Evolutionary conservation across 1,140 invertebrate genomes (phyloP).

Genomic region (Drosophila tsacasi): DNA sequence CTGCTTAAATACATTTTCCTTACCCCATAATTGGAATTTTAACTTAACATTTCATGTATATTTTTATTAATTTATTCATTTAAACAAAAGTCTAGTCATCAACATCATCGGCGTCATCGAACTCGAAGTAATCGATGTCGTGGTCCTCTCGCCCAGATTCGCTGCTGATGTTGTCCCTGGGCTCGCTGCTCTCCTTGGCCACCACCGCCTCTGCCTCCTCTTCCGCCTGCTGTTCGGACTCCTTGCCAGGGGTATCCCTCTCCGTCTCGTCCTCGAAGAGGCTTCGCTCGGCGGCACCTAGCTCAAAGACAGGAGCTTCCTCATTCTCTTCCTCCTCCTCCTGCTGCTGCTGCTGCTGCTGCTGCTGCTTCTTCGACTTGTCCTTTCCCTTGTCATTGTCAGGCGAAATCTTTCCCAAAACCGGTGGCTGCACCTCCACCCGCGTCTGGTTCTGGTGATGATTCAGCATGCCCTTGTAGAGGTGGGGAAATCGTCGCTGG

Average conservation of each 20-base stretch:
- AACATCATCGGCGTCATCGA: constrained; percentile 59
- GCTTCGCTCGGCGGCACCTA: constrained; percentile 75
- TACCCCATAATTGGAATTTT: not conserved
- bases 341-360: not conserved
- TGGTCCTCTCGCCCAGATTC: constrained; percentile 12
- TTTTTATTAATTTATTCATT: constrained; percentile 31
- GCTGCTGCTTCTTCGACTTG: not conserved
- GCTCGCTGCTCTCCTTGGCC: constrained; percentile 10
- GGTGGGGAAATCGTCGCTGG: constrained; percentile 65
- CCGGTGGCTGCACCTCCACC: constrained; percentile 69
- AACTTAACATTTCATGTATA: constrained; percentile 1
- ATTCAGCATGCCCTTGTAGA: constrained; percentile 74
- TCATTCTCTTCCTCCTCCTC: not conserved
- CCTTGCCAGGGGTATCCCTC: constrained; percentile 13
- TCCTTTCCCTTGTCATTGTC: not conserved
- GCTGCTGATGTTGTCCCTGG: constrained; percentile 4
- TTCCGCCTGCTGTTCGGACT: not conserved
- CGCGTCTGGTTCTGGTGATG: constrained; percentile 62
- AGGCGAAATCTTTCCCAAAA: constrained; percentile 30
- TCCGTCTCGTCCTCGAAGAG: constrained; percentile 41
- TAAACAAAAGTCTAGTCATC: constrained; percentile 45
- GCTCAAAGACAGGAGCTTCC: constrained; percentile 46
- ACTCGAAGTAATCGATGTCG: constrained; percentile 60
- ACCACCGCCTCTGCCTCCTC: not conserved
- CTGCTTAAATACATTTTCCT: not conserved